Percentiles rank a stretch among this genome's conserved stretches.
Evolutionary conservation across 2,113 vertebrate genomes (phyloP).

Genomic region (Ciconia maguari): DNA sequence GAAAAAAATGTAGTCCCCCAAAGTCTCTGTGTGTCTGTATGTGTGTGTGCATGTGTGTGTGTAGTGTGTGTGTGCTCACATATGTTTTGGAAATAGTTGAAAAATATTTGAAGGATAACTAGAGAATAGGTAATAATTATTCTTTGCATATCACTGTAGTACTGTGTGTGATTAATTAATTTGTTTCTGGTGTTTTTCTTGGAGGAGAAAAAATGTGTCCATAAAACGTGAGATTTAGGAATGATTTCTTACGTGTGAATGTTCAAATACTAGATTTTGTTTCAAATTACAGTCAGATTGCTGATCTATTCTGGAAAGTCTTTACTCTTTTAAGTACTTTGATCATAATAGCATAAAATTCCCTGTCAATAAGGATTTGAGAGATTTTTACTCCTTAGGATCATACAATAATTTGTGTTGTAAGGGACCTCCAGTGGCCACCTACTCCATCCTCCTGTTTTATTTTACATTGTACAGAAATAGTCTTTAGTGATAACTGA

Average conservation of each 20-base stretch:
- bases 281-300: background rate
- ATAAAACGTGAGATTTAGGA: background rate
- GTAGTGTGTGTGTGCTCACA: rapidly evolving
- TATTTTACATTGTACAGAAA: background rate
- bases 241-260: background rate
- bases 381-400: background rate
- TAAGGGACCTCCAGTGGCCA: background rate
- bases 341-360: background rate
- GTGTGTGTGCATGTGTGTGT: rapidly evolving
- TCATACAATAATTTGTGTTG: background rate
- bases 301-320: background rate
- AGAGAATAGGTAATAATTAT: background rate
- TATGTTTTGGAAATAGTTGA: background rate
- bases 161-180: background rate
- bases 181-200: background rate
- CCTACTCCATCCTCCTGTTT: background rate
- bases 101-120: background rate
- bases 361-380: background rate
- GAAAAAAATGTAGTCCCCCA: background rate
- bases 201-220: background rate
- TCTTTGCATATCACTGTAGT: background rate
- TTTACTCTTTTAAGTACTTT: background rate
- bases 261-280: background rate
- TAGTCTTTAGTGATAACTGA: background rate
- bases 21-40: background rate